Base-by-base conservation (phyloP, 2,888 invertebrate genomes). In the Sphaerophoria taeniata region DNA sequence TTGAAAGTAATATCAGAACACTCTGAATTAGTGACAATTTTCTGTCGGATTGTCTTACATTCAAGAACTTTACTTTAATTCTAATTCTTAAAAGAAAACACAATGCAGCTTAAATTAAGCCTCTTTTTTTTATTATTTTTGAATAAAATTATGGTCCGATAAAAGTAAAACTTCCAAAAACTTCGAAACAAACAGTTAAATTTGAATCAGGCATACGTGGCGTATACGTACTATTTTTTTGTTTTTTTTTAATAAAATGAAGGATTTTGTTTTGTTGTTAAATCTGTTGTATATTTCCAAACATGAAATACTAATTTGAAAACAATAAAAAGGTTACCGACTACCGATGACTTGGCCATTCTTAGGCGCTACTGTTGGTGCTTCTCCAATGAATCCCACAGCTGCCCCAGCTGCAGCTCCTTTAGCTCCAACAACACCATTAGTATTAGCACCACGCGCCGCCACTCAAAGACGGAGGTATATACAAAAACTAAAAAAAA, bases 281-380 rank as follows among this genome's bases (percentile, higher is more conserved):
- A 4, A 36, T 45, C 65, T 71, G 47, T 6, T 71, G 34, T 45
- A 31, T 74, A 63, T 77, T 56, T 3, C 0, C 24, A 60, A 60
- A 51, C 63, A 70, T 11, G 24, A 67, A 86, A 67, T 80, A 78
- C 87, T 78, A 75, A 87, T 85, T 72, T 39, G 61, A 87, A 87
- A 81, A 39, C 61, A 87, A 87, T 78, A 87, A 88, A 79, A 90
- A 95, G 96, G 95, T 93, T 95, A 95, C 93, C 95, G 96, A 93
- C 94, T 95, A 93, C 95, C 95, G 91, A 94, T 95, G 93, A 92
- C 95, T 92, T 96, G 95, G 96, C 95, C 95, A 92, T 95, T 95
- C 95, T 94, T 95, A 93, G 93, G 94, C 75, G 89, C 90, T 75
- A 90, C 91, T 31, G 91, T 93, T 87, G 92, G 93, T 89, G 92